Evolutionary conservation across 2,888 invertebrate species (phyloP), one percentile per base, ranked within the genome.

Genomic region (Andrena minutula): DNA sequence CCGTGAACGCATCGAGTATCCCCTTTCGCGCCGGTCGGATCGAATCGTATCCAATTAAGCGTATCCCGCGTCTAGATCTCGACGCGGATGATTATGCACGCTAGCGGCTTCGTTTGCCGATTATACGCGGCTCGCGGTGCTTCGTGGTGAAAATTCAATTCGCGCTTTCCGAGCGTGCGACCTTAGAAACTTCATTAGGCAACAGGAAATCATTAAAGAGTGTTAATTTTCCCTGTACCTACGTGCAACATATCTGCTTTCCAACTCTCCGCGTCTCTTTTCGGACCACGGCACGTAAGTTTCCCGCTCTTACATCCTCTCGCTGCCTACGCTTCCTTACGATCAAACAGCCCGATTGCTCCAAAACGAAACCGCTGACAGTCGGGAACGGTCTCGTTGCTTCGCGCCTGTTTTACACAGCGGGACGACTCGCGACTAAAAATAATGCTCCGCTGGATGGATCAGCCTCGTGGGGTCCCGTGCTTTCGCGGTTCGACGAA

Each of bases 31-130:
- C 35, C 26, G 10, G 20, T 58, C 20, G 23, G 3, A 71, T 51
- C 65, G 65, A 60, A 65, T 53, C 63, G 32, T 35, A 28, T 63
- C 68, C 63, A 75, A 80, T 80, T 76, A 75, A 75, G n/a, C 69
- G 35, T 63, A 41, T 56, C 66, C 61, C 47, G 28, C 58, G 47
- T 76, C 68, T 66, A 74, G 12, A 69, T 83, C 83, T 70, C 70
- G 53, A 32, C 20, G 53, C 58, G 69, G 68, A 47, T 35, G 68
- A 84, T 84, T 69, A 74, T 75, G 41, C 76, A 32, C 20, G 30
- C 23, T 60, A n/a, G 65, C 58, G 53, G 47, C 23, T 51, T 16
- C 30, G 68, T 28, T 16, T 23, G 61, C 8, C 61, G 79, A 79
- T 75, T 75, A 69, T 20, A 10, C 30, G 12, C 47, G 35, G 20